These are phyloP conservation scores for Parnassius orleans DNA, from an alignment of 2,888 invertebrate species.

Conservation along the genomic window DNA sequence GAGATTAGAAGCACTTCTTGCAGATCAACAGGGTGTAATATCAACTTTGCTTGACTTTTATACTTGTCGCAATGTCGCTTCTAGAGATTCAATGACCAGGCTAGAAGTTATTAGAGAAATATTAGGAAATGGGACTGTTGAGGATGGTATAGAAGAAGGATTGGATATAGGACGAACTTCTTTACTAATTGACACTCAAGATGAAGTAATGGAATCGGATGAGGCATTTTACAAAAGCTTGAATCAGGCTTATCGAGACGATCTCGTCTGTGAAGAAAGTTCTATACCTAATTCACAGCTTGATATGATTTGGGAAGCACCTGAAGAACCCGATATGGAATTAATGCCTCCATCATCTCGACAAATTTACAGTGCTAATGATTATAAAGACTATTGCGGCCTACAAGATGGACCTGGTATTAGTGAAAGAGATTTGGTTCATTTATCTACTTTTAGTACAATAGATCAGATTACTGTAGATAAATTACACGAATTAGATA, in stretches of 20 bases:
- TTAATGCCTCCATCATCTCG: constrained; percentile 78
- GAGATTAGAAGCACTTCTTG: constrained; percentile 91
- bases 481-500: constrained; percentile 89
- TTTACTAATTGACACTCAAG: constrained; percentile 64
- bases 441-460: constrained; percentile 87
- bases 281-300: constrained; percentile 86
- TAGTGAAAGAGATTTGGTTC: constrained; percentile 89
- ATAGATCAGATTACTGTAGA: constrained; percentile 89
- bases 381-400: constrained; percentile 89
- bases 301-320: constrained; percentile 93
- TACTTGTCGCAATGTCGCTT: constrained; percentile 75
- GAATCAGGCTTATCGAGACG: constrained; percentile 93
- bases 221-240: constrained; percentile 94
- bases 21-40: constrained; percentile 95
- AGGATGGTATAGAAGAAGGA: constrained; percentile 85
- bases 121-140: constrained; percentile 83
- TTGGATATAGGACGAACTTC: constrained; percentile 75
- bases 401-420: constrained; percentile 85
- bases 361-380: constrained; percentile 87
- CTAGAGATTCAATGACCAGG: constrained; percentile 75
- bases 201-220: constrained; percentile 85
- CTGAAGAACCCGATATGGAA: constrained; percentile 85
- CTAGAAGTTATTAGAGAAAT: constrained; percentile 84
- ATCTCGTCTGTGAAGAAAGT: constrained; percentile 83
- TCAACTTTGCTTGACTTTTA: constrained; percentile 92